Evolutionary conservation across 1,140 invertebrate species (phyloP).

Genomic region (Cardiocondyla obscurior): DNA sequence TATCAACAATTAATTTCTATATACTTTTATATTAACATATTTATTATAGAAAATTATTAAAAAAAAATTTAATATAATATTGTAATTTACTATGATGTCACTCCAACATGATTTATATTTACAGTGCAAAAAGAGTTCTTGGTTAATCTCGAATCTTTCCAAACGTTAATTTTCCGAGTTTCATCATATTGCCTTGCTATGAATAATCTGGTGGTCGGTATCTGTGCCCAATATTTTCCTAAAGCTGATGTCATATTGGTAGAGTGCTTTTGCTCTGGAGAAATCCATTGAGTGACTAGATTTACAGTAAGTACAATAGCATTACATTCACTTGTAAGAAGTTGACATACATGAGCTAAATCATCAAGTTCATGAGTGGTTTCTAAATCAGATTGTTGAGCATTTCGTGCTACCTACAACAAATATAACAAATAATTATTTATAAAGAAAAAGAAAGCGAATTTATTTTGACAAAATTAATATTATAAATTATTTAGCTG

Average conservation of each 20-base stretch:
- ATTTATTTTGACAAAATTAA: background rate
- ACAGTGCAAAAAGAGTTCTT: slow-evolving; percentile 61
- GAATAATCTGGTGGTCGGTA: slow-evolving; percentile 80
- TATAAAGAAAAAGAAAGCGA: background rate
- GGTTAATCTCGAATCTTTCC: slow-evolving; percentile 78
- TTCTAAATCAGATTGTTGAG: slow-evolving; percentile 58
- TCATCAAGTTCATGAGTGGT: slow-evolving; percentile 83
- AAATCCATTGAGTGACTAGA: slow-evolving; percentile 84
- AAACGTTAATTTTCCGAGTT: slow-evolving; percentile 75
- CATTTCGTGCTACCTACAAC: background rate
- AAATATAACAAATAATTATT: background rate
- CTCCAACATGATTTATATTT: slow-evolving; percentile 67
- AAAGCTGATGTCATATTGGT: slow-evolving; percentile 72
- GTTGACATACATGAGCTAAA: slow-evolving; percentile 84
- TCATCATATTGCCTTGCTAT: slow-evolving; percentile 70
- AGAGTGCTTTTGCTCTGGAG: slow-evolving; percentile 76
- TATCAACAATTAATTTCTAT: too few relatives aligned
- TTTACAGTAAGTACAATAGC: slow-evolving; percentile 86
- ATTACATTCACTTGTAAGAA: slow-evolving; percentile 83
- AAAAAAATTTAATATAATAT: too few relatives aligned
- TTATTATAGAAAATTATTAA: too few relatives aligned
- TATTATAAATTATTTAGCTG: background rate
- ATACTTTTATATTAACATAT: too few relatives aligned
- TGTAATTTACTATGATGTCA: slow-evolving; percentile 39
- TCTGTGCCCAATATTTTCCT: slow-evolving; percentile 81